phyloP scores from a whole-genome alignment of 2,113 vertebrate species.

The Chlorocebus sabaeus region DNA sequence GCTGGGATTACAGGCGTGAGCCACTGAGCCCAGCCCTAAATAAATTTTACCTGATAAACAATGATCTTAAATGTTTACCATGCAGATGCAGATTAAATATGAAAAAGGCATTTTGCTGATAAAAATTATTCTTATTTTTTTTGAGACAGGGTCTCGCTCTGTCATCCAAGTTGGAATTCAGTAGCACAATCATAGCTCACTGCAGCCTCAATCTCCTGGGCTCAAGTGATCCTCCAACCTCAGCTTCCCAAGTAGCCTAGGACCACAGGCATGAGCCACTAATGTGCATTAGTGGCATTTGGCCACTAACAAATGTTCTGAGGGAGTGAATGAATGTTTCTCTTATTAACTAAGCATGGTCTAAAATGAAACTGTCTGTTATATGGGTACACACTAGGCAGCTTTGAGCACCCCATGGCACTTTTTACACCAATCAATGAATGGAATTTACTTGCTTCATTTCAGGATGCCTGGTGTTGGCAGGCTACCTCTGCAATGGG shows the following conservation, averaged over 20 bases:
- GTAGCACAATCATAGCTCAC: too few relatives aligned
- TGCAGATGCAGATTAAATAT: not conserved
- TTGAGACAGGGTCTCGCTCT: too few relatives aligned
- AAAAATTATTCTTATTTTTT: too few relatives aligned
- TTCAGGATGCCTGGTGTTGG: not conserved
- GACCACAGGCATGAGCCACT: too few relatives aligned
- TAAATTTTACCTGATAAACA: not conserved
- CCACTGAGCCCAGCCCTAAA: not conserved
- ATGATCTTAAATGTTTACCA: not conserved
- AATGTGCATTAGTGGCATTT: too few relatives aligned
- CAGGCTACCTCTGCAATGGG: slow-evolving; percentile 20
- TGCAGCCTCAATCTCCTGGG: too few relatives aligned
- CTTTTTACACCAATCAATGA: slow-evolving; percentile 34
- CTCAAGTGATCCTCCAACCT: too few relatives aligned
- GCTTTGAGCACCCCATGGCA: not conserved
- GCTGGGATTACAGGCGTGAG: too few relatives aligned
- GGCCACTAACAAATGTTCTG: not conserved
- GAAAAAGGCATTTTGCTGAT: slow-evolving; percentile 18
- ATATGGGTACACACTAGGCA: slow-evolving; percentile 26
- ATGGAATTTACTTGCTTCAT: not conserved
- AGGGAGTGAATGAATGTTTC: slow-evolving; percentile 11
- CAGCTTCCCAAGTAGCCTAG: too few relatives aligned
- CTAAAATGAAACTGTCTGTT: slow-evolving; percentile 45
- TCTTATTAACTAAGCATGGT: slow-evolving; percentile 26
- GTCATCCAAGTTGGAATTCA: too few relatives aligned